Evolutionary conservation across 2,888 invertebrate species (phyloP).

Genomic region (Alcis repandata): DNA sequence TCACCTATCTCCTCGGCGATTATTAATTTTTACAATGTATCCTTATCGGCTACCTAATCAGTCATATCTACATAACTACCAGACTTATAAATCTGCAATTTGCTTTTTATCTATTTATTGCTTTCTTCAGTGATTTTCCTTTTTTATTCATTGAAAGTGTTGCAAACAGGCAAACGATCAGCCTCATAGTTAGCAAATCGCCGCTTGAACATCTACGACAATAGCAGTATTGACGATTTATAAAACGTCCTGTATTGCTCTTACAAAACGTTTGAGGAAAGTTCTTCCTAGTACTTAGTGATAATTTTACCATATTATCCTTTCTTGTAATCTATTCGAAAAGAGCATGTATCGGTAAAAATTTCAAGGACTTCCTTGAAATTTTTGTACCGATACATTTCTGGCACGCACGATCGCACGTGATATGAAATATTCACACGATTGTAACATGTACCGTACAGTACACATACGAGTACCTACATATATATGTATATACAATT

Average conservation of each 20-base stretch:
- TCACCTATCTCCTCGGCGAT: conserved; percentile 20
- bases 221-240: too few species aligned
- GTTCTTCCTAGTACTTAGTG: background rate
- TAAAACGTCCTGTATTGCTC: background rate
- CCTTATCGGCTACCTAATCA: conserved; percentile 17
- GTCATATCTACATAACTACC: conserved; percentile 22
- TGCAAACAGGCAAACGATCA: too few species aligned
- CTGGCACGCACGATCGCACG: conserved; percentile 7
- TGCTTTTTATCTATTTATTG: conserved; percentile 12
- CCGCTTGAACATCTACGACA: too few species aligned
- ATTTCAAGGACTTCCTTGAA: too few species aligned
- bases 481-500: too few species aligned
- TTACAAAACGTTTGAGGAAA: too few species aligned
- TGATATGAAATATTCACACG: conserved; percentile 16
- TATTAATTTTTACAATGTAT: conserved; percentile 22
- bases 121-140: conserved; percentile 11
- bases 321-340: background rate
- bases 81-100: conserved; percentile 15
- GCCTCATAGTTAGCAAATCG: too few species aligned
- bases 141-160: too few species aligned
- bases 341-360: too few species aligned
- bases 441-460: background rate
- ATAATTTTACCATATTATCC: background rate
- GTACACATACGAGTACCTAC: background rate
- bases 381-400: background rate